Conservation (phyloP, 2,888 invertebrate genomes). For the Andrena praecox region DNA sequence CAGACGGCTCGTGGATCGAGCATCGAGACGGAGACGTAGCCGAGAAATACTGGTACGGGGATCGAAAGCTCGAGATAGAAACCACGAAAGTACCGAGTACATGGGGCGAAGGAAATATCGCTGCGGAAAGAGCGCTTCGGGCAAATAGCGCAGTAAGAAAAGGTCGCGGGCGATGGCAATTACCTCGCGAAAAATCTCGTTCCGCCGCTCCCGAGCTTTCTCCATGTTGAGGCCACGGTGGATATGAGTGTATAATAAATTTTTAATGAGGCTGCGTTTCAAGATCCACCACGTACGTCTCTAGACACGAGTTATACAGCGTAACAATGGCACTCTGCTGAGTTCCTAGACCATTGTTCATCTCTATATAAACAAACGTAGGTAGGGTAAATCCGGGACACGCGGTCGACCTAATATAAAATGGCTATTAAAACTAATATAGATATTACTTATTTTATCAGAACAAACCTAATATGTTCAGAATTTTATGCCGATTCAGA, state of each 20-base stretch:
- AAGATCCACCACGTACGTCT: not conserved
- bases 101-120: slow-evolving; percentile 13
- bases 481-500: too few species aligned
- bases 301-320: not conserved
- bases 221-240: not conserved
- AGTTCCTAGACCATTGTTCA: too few species aligned
- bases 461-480: too few species aligned
- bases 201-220: not conserved
- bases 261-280: not conserved
- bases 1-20: not conserved
- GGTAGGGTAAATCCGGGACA: too few species aligned
- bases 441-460: too few species aligned
- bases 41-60: slow-evolving; percentile 32
- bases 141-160: not conserved
- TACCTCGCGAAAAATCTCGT: not conserved
- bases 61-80: slow-evolving; percentile 33
- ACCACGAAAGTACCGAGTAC: not conserved
- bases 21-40: slow-evolving; percentile 20
- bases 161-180: not conserved
- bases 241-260: not conserved
- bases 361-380: too few species aligned
- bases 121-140: not conserved
- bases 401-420: too few species aligned
- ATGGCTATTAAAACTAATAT: too few species aligned
- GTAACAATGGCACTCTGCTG: not conserved